A percentile compares a stretch with the other conserved stretches of the same genome.
phyloP scores from a whole-genome alignment of 2,888 invertebrate genomes.

The Sarcophaga carnaria region DNA sequence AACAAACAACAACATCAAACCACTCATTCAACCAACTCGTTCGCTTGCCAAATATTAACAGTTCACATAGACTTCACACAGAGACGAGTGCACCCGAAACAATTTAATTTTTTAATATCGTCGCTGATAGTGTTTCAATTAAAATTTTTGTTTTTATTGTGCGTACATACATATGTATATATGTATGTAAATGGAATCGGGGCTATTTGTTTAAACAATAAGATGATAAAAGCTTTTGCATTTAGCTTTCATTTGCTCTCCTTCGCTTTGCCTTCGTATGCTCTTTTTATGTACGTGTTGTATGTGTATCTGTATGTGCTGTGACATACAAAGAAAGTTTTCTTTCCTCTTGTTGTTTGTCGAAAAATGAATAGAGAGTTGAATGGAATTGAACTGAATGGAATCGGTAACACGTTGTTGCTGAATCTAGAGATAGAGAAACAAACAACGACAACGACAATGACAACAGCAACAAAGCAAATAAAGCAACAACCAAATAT shows the following conservation, averaged over 20 bases:
- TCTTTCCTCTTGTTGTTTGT: slow-evolving; percentile 1
- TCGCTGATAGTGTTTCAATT: neutral
- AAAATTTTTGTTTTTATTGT: neutral
- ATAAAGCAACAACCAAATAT: neutral
- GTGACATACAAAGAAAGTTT: slow-evolving; percentile 38
- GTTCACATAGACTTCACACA: slow-evolving; percentile 24
- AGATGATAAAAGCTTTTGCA: slow-evolving; percentile 5
- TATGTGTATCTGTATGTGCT: neutral
- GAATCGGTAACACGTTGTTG: slow-evolving; percentile 48
- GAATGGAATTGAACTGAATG: slow-evolving; percentile 5
- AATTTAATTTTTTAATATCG: slow-evolving; percentile 40
- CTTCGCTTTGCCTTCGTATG: neutral
- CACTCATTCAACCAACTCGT: slow-evolving; percentile 30
- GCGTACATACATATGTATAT: no score
- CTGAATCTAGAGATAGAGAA: slow-evolving; percentile 39
- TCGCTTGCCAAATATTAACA: slow-evolving; percentile 44
- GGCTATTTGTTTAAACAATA: neutral
- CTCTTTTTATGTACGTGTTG: neutral
- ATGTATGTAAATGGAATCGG: neutral
- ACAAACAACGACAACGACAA: neutral
- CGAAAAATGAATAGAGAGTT: neutral
- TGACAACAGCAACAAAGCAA: neutral
- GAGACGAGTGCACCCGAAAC: slow-evolving; percentile 2
- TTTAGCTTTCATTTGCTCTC: slow-evolving; percentile 31
- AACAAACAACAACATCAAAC: slow-evolving; percentile 25